Evolutionary conservation across 2,797 vertebrate genomes (phyloP).

Genomic region (Notamacropus eugenii): DNA sequence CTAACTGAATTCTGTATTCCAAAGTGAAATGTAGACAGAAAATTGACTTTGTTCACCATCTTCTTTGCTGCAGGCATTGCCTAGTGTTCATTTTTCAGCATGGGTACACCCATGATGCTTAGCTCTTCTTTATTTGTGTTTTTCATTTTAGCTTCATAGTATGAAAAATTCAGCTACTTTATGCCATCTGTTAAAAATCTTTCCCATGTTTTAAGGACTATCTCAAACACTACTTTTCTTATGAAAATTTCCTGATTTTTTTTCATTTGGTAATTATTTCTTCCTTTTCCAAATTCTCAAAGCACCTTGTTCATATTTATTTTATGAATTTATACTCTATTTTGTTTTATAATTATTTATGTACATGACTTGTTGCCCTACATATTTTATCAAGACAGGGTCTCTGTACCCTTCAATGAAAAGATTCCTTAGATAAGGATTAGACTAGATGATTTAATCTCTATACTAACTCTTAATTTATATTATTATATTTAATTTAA

Average conservation of each 20-base stretch:
- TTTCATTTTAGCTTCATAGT: not conserved
- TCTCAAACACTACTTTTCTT: not conserved
- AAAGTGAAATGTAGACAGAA: conserved; percentile 36
- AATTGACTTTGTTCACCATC: not conserved
- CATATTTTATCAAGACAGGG: not conserved
- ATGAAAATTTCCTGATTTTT: not conserved
- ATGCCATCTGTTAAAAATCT: not conserved
- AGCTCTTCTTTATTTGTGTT: not conserved
- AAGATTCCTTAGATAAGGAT: not conserved
- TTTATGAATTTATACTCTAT: not conserved
- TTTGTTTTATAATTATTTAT: not conserved
- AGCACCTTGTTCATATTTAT: not conserved
- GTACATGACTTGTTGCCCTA: not conserved
- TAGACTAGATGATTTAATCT: not conserved
- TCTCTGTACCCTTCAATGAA: not conserved
- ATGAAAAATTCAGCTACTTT: not conserved
- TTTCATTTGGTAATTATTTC: not conserved
- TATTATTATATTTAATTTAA: not conserved
- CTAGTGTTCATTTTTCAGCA: not conserved
- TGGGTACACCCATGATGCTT: not conserved
- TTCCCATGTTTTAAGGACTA: not conserved
- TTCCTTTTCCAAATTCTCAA: not conserved
- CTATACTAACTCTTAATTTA: not conserved
- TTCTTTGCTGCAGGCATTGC: conserved; percentile 40
- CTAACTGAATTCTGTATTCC: not conserved